Percentiles rank a stretch among this genome's conserved stretches.
phyloP scores from a whole-genome alignment of 1,140 invertebrate genomes.

The Euglossa dilemma region DNA sequence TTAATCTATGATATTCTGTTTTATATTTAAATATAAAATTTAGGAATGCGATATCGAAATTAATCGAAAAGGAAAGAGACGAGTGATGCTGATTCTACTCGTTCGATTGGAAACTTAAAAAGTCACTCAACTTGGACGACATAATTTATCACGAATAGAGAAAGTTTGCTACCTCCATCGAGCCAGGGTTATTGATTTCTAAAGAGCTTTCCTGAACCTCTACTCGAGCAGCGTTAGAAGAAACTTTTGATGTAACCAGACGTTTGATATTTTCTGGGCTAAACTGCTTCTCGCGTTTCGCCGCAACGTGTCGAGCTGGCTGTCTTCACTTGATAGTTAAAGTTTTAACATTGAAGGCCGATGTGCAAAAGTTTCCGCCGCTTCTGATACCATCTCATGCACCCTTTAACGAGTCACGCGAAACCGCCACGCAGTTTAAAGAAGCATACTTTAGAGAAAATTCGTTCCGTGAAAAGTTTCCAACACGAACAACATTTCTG shows the following conservation, averaged over 20 bases:
- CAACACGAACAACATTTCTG: constrained; percentile 21
- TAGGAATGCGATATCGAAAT: background rate
- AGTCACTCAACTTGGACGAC: background rate
- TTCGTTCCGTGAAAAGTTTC: constrained; percentile 34
- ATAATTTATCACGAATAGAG: background rate
- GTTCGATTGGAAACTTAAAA: too few species aligned
- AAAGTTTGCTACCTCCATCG: background rate
- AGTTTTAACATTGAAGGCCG: constrained; percentile 43
- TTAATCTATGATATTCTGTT: background rate
- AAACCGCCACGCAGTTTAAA: constrained; percentile 11
- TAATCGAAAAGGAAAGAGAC: too few species aligned
- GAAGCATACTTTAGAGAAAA: constrained; percentile 34
- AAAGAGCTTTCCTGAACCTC: background rate
- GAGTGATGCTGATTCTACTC: too few species aligned
- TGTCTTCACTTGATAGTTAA: constrained; percentile 23
- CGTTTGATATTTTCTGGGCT: constrained; percentile 39
- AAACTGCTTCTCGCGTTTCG: constrained; percentile 36
- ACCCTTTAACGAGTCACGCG: constrained; percentile 56
- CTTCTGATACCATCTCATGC: constrained; percentile 13
- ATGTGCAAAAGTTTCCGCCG: constrained; percentile 44
- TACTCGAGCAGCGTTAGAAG: background rate
- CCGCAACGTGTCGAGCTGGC: constrained; percentile 13
- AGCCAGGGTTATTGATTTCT: background rate
- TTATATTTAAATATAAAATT: background rate
- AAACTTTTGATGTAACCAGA: constrained; percentile 37